Evolutionary conservation across 1,140 invertebrate species (phyloP).

Genomic region (Chironomus striatipennis): DNA sequence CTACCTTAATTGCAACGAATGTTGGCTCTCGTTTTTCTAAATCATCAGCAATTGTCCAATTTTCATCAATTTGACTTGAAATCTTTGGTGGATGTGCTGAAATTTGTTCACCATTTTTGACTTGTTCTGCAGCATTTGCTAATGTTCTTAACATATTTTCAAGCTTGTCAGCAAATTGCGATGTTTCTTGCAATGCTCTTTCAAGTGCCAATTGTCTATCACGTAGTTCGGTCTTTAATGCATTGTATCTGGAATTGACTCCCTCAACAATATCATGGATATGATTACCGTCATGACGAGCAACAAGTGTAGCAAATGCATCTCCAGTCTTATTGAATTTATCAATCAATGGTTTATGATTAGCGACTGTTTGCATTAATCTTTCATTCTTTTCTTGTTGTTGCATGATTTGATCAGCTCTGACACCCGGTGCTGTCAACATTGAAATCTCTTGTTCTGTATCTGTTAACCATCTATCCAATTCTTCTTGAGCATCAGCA

Average conservation of each 20-base stretch:
- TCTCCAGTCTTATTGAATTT: constrained; percentile 25
- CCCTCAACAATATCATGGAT: constrained; percentile 73
- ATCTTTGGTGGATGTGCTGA: constrained; percentile 92
- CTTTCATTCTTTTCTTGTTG: constrained; percentile 24
- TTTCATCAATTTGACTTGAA: constrained; percentile 90
- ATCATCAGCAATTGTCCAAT: constrained; percentile 80
- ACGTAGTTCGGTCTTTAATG: constrained; percentile 63
- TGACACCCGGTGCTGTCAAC: constrained; percentile 14
- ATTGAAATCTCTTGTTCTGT: constrained; percentile 24
- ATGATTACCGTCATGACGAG: constrained; percentile 70
- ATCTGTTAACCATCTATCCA: constrained; percentile 41
- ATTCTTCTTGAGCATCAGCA: constrained; percentile 75
- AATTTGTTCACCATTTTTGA: constrained; percentile 81
- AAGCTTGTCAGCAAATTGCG: constrained; percentile 86
- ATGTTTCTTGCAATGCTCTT: constrained; percentile 70
- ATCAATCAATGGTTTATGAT: constrained; percentile 24
- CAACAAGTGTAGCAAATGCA: constrained; percentile 30
- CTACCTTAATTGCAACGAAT: constrained; percentile 82
- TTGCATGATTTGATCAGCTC: constrained; percentile 24
- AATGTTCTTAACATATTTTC: constrained; percentile 92
- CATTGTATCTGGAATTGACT: constrained; percentile 76
- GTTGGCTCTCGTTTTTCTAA: constrained; percentile 84
- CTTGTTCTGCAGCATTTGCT: constrained; percentile 83
- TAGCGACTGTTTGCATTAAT: constrained; percentile 7
- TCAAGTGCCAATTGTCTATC: constrained; percentile 79